Conservation (phyloP, 2,888 invertebrate species). For the Cephalotes varians region DNA sequence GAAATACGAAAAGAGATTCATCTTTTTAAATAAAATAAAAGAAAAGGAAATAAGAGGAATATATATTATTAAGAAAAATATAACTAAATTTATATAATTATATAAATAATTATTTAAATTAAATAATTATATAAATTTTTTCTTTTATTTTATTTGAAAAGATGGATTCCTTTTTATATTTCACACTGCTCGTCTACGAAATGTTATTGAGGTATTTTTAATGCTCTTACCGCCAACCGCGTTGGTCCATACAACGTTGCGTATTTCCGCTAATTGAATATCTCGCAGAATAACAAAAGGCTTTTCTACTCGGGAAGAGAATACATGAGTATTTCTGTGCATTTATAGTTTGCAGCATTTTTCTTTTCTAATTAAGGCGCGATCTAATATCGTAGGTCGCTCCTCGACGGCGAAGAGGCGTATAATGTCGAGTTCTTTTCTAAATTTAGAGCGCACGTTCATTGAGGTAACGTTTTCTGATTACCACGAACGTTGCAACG, state of each 20-base stretch:
- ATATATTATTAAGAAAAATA: too few species aligned
- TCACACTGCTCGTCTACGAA: neutral
- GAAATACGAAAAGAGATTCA: too few species aligned
- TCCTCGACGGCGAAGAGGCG: constrained; percentile 15
- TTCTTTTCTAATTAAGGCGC: constrained; percentile 39
- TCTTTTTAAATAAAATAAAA: too few species aligned
- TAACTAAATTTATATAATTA: neutral
- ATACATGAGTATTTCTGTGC: constrained; percentile 14
- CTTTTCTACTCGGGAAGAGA: constrained; percentile 3
- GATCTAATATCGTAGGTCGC: constrained; percentile 28
- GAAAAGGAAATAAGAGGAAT: too few species aligned
- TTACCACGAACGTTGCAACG: constrained; percentile 58
- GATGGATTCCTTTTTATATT: neutral
- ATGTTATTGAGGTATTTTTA: constrained; percentile 13
- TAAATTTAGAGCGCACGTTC: constrained; percentile 46
- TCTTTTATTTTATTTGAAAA: neutral
- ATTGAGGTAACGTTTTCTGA: constrained; percentile 46
- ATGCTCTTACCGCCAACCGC: neutral
- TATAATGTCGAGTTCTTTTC: constrained; percentile 34
- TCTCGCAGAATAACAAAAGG: constrained; percentile 22
- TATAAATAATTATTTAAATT: too few species aligned
- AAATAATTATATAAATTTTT: neutral
- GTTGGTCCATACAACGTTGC: constrained; percentile 20
- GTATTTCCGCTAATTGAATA: constrained; percentile 22
- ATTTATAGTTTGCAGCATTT: constrained; percentile 8